These are phyloP conservation scores for Cephus cinctus DNA, from an alignment of 1,140 invertebrate genomes.

Conservation along the genomic window DNA sequence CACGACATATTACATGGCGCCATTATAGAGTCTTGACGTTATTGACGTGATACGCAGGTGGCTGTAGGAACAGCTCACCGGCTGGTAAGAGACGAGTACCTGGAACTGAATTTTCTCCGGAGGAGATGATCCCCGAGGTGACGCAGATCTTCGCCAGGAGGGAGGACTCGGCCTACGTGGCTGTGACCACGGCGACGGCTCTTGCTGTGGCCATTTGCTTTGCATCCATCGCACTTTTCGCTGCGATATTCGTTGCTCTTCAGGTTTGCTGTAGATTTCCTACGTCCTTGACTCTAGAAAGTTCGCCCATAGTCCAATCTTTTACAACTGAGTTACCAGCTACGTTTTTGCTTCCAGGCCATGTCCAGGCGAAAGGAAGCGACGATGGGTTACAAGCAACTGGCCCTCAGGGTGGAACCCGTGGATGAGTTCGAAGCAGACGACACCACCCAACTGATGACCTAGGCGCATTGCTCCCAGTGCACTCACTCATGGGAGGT, in stretches of 20 bases:
- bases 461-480: slow-evolving; percentile 34
- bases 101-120: slow-evolving; percentile 55
- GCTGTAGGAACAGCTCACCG: slow-evolving; percentile 70
- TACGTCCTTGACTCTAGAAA: neutral
- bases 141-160: slow-evolving; percentile 38
- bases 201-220: slow-evolving; percentile 67
- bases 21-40: no score
- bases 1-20: no score
- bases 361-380: slow-evolving; percentile 44
- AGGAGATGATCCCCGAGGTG: slow-evolving; percentile 41
- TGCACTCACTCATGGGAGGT: slow-evolving; percentile 10
- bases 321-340: slow-evolving; percentile 1
- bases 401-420: slow-evolving; percentile 46
- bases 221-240: slow-evolving; percentile 65
- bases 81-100: slow-evolving; percentile 74
- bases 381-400: slow-evolving; percentile 48
- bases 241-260: slow-evolving; percentile 65
- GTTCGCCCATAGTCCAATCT: slow-evolving; percentile 5
- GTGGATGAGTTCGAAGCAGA: slow-evolving; percentile 43
- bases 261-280: slow-evolving; percentile 57
- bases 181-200: slow-evolving; percentile 63
- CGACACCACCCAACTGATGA: slow-evolving; percentile 50
- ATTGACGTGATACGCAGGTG: slow-evolving; percentile 49
- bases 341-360: slow-evolving; percentile 24
- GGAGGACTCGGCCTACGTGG: slow-evolving; percentile 47